Percentiles rank a stretch among this genome's conserved stretches.
Conservation (phyloP, 2,113 vertebrate genomes). For the Odocoileus virginianus region DNA sequence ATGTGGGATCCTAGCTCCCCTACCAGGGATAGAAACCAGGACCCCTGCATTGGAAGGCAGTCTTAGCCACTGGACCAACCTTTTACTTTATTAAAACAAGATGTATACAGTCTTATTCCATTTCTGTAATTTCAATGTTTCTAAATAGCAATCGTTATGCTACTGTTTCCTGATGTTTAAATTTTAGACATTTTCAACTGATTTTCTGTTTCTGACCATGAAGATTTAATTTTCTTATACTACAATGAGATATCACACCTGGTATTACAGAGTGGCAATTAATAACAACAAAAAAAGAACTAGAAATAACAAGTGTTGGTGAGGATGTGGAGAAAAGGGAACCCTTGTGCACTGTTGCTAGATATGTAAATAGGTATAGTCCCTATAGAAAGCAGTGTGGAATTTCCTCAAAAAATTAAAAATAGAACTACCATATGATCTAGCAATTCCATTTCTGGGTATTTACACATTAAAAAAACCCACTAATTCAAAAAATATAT, state of each 20-base stretch:
- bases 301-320: not conserved
- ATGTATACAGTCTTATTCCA: not conserved
- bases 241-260: not conserved
- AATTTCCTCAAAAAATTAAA: not conserved
- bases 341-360: not conserved
- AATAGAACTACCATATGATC: not conserved
- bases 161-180: not conserved
- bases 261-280: not conserved
- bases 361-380: not conserved
- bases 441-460: not conserved
- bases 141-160: not conserved
- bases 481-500: not conserved
- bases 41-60: not conserved
- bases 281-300: not conserved
- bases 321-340: not conserved
- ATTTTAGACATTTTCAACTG: not conserved
- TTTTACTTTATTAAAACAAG: conserved; percentile 4
- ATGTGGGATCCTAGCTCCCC: not conserved
- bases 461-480: not conserved
- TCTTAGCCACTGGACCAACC: not conserved
- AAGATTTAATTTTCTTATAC: not conserved
- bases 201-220: not conserved
- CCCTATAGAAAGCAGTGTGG: not conserved
- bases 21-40: not conserved
- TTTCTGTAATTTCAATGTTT: not conserved